Base-by-base conservation (phyloP, 2,888 invertebrate genomes). In the Philereme transversata region DNA sequence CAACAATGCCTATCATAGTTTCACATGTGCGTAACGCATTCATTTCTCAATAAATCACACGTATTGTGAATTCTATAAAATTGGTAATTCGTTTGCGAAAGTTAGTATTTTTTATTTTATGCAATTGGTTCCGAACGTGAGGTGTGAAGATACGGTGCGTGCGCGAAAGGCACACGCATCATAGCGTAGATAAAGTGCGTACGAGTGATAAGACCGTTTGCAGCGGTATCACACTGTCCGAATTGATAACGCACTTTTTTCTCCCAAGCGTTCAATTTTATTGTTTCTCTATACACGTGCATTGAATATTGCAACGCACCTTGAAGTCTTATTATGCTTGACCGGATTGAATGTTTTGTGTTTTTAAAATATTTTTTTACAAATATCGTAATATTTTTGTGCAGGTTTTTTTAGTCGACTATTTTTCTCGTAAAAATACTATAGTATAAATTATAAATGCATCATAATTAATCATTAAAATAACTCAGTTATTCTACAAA, bases 31-130 rank as follows among this genome's bases (percentile, higher is more conserved):
- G 88, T 89, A 78, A 88, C 88, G 89, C 90, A 65, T 77, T 62
- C 70, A 75, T 90, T 89, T 87, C 86, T 68, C 76, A 88, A 88
- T 73, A 74, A 82, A 82, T 75, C 83, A 85, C 89, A 90, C 89
- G 90, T 91, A 83, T 85, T 81, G 76, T 80, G 75, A 80, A 83
- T 83, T 81, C 73, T 79, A 74, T 76, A 75, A 79, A 79, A 82
- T 76, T 77, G 76, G 79, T 82, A 83, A 84, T 75, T 77, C 69
- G 82, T 86, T 90, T 88, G 90, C 91, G 88, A 90, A 92, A 90
- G 84, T 87, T 69, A 73, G 65, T 69, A 69, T 76, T 74, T 78
- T 22, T 22, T 22, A 45, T 45, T 81, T 79, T 82, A 79, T 86
- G 87, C 84, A 88, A 87, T 73, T 1, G 73, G 66, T 67, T 72